Conservation (phyloP, 1,140 invertebrate species). For the Steinernema feltiae region DNA sequence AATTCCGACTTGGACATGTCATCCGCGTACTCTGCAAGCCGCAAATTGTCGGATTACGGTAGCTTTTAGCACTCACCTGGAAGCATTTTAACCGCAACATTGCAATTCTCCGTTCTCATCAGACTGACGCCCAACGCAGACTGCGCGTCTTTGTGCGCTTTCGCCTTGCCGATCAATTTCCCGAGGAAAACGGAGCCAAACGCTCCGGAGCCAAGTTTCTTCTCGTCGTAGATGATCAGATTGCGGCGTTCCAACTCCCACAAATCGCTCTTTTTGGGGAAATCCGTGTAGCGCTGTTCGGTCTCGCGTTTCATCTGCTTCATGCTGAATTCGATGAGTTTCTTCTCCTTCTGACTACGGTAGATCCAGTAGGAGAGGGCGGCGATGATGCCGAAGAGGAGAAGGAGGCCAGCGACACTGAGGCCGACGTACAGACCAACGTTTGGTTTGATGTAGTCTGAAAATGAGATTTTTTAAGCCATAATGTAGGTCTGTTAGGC, state of each 20-base stretch:
- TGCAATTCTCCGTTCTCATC: conserved; percentile 56
- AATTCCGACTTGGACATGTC: conserved; percentile 59
- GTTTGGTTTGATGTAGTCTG: background rate
- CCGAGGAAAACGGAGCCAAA: conserved; percentile 52
- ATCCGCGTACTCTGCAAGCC: conserved; percentile 58
- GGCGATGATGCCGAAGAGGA: conserved; percentile 32
- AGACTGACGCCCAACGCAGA: conserved; percentile 54
- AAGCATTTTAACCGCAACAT: conserved; percentile 61
- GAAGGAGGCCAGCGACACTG: conserved; percentile 8
- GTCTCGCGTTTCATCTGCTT: conserved; percentile 25
- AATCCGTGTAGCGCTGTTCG: conserved; percentile 48
- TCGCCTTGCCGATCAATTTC: conserved; percentile 47
- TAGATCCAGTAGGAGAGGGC: conserved; percentile 25
- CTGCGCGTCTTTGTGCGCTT: conserved; percentile 47
- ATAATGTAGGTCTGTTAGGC: too few species aligned
- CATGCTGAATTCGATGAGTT: conserved; percentile 30
- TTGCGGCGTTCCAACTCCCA: conserved; percentile 57
- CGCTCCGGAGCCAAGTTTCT: conserved; percentile 51
- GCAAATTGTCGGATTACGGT: conserved; percentile 25
- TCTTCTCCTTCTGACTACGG: conserved; percentile 33
- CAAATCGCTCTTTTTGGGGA: conserved; percentile 48
- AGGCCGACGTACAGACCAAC: background rate
- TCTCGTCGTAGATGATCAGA: conserved; percentile 54
- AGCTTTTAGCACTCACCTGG: too few species aligned
- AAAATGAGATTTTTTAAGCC: background rate